These are phyloP conservation scores for Oenanthe melanoleuca DNA, from an alignment of 2,113 vertebrate species.

Conservation along the genomic window DNA sequence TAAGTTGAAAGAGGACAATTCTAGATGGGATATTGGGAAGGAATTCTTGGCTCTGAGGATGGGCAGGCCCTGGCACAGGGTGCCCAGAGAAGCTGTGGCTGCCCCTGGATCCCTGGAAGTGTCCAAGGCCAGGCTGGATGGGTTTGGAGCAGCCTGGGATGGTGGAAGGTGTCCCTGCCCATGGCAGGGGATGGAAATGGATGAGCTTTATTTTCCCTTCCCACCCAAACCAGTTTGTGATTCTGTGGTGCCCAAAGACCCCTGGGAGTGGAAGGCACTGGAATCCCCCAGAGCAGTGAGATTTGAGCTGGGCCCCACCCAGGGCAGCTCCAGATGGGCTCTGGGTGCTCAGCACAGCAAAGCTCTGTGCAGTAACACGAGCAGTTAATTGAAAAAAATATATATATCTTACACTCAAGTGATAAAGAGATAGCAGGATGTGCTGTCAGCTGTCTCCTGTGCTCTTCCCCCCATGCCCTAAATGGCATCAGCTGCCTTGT, in stretches of 20 bases:
- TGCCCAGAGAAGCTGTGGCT: neutral
- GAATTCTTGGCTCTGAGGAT: accelerated
- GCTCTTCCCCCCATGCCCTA: neutral
- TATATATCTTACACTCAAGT: too few species aligned
- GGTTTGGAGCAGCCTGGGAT: accelerated
- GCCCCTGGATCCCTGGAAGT: neutral
- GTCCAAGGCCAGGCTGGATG: accelerated
- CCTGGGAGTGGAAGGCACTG: neutral
- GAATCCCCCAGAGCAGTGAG: accelerated
- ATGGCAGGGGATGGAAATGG: accelerated
- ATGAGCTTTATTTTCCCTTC: neutral
- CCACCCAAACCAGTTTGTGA: neutral
- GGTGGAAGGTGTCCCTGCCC: accelerated
- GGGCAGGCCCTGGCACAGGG: accelerated
- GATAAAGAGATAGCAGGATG: neutral
- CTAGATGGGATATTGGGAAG: too few species aligned
- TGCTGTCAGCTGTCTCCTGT: neutral
- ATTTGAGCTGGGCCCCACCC: neutral
- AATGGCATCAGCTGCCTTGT: neutral
- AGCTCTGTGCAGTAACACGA: neutral
- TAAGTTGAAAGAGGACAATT: too few species aligned
- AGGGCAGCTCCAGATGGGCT: neutral
- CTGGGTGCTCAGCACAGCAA: neutral
- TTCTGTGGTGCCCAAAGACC: neutral
- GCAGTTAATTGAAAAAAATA: neutral